Base-by-base conservation (phyloP, 2,888 invertebrate genomes). In the Suillia variegata region DNA sequence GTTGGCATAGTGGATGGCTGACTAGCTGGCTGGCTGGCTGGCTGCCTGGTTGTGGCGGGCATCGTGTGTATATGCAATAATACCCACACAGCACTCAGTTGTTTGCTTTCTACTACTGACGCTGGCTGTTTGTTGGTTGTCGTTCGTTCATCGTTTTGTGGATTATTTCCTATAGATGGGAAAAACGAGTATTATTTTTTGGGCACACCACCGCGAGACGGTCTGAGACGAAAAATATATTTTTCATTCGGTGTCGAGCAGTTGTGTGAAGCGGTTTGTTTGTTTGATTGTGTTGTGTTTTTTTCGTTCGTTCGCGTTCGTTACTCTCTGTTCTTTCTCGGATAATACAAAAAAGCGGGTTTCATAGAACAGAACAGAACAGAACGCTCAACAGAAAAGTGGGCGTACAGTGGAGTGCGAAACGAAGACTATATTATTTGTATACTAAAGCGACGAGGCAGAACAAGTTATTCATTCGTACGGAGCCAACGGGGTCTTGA, bases 81-180 rank as follows among this genome's bases (percentile, higher is more conserved):
- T 48, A 53, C 56, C 45, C 54, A 58, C 54, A 53, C 42, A 55
- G 49, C 47, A 33, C n/a, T 47, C 17, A 13, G 24, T 51, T 61
- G 56, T 56, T 61, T 61, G 60, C 60, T 61, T 61, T 61, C 60
- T 49, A 61, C 60, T n/a, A 56, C 60, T 56, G 53, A 56, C 47
- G 60, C 48, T 47, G 54, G 47, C 54, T 50, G 60, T 45, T 38
- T 38, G 38, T 5, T 4, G 17, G 17, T 45, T 45, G 45, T 20
- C 18, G 45, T 20, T 45, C 45, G 45, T 20, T 45, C 45, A 20
- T 38, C 38, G 38, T 45, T 20, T 45, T 54, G 68, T 72, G 74
- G 72, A 74, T 72, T 72, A 71, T 73, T 72, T 72, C 73, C 74
- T 73, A 73, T 73, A 74, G 72, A 73, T 73, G 72, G 45, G 73